These are phyloP conservation scores for Tapirus terrestris DNA, from an alignment of 2,113 vertebrate genomes.

Conservation along the genomic window DNA sequence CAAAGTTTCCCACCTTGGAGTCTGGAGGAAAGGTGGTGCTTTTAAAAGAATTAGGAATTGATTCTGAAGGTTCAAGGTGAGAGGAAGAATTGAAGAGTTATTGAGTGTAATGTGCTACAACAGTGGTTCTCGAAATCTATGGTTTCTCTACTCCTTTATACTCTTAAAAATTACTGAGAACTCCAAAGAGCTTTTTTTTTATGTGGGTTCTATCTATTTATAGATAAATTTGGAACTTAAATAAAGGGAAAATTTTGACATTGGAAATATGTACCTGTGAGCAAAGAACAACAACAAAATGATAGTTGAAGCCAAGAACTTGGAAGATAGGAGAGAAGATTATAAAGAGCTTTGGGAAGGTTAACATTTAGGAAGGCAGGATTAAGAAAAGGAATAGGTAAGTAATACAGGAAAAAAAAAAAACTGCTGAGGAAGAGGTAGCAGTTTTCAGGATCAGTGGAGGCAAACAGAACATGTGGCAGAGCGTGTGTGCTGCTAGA, in stretches of 20 bases:
- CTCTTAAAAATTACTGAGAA: background rate
- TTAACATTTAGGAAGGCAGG: background rate
- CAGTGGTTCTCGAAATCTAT: background rate
- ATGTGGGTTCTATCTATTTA: background rate
- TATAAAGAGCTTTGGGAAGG: background rate
- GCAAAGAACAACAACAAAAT: background rate
- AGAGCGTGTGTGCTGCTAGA: background rate
- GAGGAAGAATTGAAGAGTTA: background rate
- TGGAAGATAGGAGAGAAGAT: background rate
- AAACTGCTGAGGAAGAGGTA: background rate
- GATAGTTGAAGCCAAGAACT: background rate
- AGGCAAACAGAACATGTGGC: background rate
- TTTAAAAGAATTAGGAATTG: background rate
- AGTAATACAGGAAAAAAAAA: background rate
- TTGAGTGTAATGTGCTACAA: background rate
- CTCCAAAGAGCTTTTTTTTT: background rate
- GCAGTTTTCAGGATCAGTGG: background rate
- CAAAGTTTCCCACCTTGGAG: background rate
- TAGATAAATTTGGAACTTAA: background rate
- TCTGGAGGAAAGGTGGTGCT: background rate
- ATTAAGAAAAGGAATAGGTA: background rate
- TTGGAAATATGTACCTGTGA: background rate
- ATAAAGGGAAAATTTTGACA: background rate
- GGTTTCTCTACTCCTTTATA: background rate
- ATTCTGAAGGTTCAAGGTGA: background rate